Evolutionary conservation across 2,888 invertebrate genomes (phyloP), one percentile per base, ranked within the genome.

Genomic region (Byasa hedistus): DNA sequence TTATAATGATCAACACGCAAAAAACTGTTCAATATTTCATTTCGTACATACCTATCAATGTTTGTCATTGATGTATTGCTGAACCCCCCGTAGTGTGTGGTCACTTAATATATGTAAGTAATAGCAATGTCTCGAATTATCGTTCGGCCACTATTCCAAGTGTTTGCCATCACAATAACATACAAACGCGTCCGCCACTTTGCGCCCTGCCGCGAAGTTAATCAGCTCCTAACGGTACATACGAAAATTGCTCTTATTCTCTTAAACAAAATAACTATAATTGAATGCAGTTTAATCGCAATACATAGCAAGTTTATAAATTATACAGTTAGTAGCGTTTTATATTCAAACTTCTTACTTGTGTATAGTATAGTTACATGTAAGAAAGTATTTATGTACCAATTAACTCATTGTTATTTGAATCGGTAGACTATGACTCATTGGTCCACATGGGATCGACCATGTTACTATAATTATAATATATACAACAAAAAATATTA

Each of bases 141-240:
- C 61, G 36, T n/a, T 23, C 19, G n/a, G 51, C 39, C 56, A 27
- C 23, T 57, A 36, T 51, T 52, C 36, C 56, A 65, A 65, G 57
- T 61, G 57, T 57, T 39, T 52, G 52, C 24, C 57, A 61, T 66
- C 36, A 57, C 39, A 66, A 61, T 57, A 66, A 66, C 61, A 57
- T 57, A 58, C 66, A 61, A 65, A 58, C 66, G 57, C 21, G 27
- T 54, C 21, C 44, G 61, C 27, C 44, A 36, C 39, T 51, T 19
- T 27, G 39, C 24, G 24, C 4, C 61, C 36, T 23, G 10, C 39
- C 61, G 61, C 21, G 61, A 23, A 61, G 51, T 64, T 64, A 58
- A 64, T 57, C 61, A 57, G 48, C 55, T 17, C 36, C 0, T 44
- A 21, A 24, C 44, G 44, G 7, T 24, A 15, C 24, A 61, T 21